These are phyloP conservation scores for Cyanoramphus novaezelandiae DNA, from an alignment of 2,113 vertebrate genomes.

Conservation along the genomic window DNA sequence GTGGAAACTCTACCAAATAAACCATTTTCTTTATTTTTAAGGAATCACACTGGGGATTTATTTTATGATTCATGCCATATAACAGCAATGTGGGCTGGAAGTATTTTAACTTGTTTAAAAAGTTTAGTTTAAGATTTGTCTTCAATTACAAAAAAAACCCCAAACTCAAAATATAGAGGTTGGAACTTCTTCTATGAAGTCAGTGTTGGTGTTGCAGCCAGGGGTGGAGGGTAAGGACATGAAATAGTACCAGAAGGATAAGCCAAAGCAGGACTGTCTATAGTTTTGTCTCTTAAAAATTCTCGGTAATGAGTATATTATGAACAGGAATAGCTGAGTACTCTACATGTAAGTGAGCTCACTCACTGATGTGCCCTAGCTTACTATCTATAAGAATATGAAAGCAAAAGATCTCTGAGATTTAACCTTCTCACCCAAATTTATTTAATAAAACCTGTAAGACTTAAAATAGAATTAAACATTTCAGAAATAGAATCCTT, in stretches of 20 bases:
- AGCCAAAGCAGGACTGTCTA: not conserved
- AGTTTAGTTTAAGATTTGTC: conserved; percentile 1
- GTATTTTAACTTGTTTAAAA: not conserved
- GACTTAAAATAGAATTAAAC: not conserved
- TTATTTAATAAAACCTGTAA: not conserved
- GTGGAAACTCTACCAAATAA: not conserved
- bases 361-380: not conserved
- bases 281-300: not conserved
- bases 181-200: not conserved
- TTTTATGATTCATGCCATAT: not conserved
- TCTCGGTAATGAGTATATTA: not conserved
- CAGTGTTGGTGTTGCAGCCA: not conserved
- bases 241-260: not conserved
- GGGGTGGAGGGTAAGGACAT: not conserved
- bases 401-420: not conserved
- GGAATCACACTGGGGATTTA: not conserved
- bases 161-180: not conserved
- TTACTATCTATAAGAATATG: not conserved
- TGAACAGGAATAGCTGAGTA: not conserved
- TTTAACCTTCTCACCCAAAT: not conserved
- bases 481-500: not conserved
- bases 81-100: not conserved
- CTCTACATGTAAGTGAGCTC: not conserved
- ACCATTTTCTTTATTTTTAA: not conserved
- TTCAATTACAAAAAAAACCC: not conserved